Conservation (phyloP, 2,888 invertebrate species). For the Loripinus fragilis region DNA sequence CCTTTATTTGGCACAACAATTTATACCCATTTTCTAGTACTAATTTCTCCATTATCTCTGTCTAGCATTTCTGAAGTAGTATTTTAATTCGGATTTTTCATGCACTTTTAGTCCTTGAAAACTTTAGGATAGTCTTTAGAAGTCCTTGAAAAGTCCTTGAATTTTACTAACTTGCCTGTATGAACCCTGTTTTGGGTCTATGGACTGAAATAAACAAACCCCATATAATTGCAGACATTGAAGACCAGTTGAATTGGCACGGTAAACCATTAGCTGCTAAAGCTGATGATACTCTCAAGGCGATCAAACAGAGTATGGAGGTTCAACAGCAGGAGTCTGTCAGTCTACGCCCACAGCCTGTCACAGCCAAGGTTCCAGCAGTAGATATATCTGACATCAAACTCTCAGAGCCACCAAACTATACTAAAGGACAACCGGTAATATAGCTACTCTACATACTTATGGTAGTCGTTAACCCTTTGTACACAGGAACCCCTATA, state of each 20-base stretch:
- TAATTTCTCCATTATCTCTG: no score
- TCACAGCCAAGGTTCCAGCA: slow-evolving; percentile 88
- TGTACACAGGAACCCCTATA: no score
- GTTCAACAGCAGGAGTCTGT: slow-evolving; percentile 88
- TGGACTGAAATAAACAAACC: background rate
- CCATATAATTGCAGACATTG: slow-evolving; percentile 88
- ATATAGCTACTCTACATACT: no score
- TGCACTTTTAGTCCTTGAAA: no score
- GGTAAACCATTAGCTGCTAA: slow-evolving; percentile 97
- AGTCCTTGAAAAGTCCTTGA: no score
- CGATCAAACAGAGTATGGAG: slow-evolving; percentile 86
- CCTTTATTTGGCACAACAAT: no score
- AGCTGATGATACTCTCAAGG: slow-evolving; percentile 87
- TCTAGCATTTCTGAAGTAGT: no score
- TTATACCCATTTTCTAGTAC: no score
- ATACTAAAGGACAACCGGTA: slow-evolving; percentile 87
- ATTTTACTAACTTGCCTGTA: no score
- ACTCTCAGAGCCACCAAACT: slow-evolving; percentile 92
- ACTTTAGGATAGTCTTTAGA: no score
- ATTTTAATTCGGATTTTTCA: no score
- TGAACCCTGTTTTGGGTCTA: background rate
- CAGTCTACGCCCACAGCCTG: slow-evolving; percentile 87
- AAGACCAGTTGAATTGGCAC: slow-evolving; percentile 98
- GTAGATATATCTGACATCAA: slow-evolving; percentile 89
- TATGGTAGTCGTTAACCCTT: no score